Base-by-base conservation (phyloP, 1,140 invertebrate species). In the Neodiprion pinetum region DNA sequence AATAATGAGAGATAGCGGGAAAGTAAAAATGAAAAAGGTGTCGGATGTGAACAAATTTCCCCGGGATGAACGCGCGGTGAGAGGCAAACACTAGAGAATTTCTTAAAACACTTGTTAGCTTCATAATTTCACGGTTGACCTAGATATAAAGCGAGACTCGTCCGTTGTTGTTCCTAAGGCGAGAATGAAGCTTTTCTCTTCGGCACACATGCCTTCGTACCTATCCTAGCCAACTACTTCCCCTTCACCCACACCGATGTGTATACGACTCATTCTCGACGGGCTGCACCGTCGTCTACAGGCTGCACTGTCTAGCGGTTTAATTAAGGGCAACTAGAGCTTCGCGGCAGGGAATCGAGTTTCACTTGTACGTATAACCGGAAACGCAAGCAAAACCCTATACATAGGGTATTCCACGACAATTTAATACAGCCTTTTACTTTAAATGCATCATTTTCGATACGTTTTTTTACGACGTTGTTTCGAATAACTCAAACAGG, bases 51-150 rank as follows among this genome's bases (percentile, higher is more conserved):
- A 40, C 17, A 40, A 40, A 3, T 40, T 40, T 5, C 28, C 1
- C 28, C 28, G 28, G 28, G 28, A 40, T 40, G 28, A 40, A 40
- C 2, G 28, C 28, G 28, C 28, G 28, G 28, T 3, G 1, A 40
- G 28, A 40, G 28, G 17, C 10, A 53, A 61, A 61, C 53, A 61
- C 53, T 61, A 61, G 53, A 61, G 53, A 11, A 61, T 61, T 61
- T 7, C 53, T 61, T 61, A 61, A 61, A 61, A 61, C 53, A 61
- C 53, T 61, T 61, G 53, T 61, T 61, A 61, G 53, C 53, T 61
- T 61, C 53, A 61, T 61, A 61, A 61, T 61, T 61, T 61, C 53
- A 61, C 53, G 53, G 53, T 61, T 61, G 53, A 61, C 53, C 53
- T 61, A 61, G 53, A 61, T 61, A 61, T 61, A 61, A 17, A 40